A percentile compares a stretch with the other conserved stretches of the same genome.
Conservation (phyloP, 2,113 vertebrate genomes). For the Engraulis encrasicolus region DNA sequence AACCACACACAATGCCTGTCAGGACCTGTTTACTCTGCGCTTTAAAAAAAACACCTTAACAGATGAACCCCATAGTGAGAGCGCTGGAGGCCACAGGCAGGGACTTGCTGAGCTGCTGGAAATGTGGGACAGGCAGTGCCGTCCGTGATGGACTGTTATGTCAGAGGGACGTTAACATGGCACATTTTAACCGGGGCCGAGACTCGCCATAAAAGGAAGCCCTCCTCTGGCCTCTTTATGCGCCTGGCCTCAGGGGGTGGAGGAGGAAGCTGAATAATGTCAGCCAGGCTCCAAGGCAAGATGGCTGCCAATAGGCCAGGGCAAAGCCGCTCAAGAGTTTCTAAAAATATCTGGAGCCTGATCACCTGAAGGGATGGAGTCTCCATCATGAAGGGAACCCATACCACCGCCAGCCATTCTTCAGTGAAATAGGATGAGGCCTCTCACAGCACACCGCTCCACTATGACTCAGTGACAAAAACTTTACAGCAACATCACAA, state of each 20-base stretch:
- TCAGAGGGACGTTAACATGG: slow-evolving; percentile 13
- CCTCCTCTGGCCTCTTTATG: slow-evolving; percentile 1
- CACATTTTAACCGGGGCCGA: not conserved
- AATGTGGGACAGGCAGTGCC: not conserved
- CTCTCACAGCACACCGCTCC: no score
- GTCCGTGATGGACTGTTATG: not conserved
- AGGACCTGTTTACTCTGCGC: not conserved
- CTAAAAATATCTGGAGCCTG: not conserved
- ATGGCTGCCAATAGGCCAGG: not conserved
- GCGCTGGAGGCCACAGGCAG: not conserved
- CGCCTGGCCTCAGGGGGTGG: not conserved
- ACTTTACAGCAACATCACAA: no score
- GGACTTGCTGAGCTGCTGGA: not conserved
- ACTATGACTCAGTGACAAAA: no score
- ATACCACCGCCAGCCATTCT: not conserved
- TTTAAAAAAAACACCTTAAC: not conserved
- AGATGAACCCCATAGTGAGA: not conserved
- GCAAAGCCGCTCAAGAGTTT: not conserved
- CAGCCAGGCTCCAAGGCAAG: not conserved
- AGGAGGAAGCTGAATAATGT: not conserved
- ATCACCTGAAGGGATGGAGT: not conserved
- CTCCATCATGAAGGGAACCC: no score
- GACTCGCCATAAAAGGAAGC: not conserved
- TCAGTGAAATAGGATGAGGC: not conserved
- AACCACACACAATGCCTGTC: slow-evolving; percentile 8